A percentile compares a stretch with the other conserved stretches of the same genome.
These are phyloP conservation scores for Stomatorhinus walkeri DNA, from an alignment of 2,797 vertebrate genomes.

Conservation along the genomic window DNA sequence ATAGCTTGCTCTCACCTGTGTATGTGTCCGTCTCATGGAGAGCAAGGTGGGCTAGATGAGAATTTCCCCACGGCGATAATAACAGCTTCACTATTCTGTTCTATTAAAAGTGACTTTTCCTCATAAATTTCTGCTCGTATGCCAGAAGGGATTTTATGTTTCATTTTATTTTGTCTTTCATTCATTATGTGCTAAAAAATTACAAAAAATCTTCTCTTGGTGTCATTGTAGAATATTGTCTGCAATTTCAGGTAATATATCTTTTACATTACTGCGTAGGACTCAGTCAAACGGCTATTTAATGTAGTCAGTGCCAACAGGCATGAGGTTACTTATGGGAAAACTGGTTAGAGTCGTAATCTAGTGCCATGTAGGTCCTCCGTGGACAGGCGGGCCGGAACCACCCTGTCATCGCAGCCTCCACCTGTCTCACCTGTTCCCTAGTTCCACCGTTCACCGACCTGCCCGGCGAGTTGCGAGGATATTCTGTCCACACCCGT, in stretches of 20 bases:
- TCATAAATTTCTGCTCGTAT: background rate
- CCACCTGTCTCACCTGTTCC: background rate
- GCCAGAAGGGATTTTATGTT: background rate
- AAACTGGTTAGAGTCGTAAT: background rate
- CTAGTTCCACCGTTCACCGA: conserved; percentile 63
- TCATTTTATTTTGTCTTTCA: background rate
- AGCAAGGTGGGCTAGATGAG: background rate
- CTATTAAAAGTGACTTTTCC: background rate
- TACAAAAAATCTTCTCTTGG: background rate
- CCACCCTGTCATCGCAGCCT: background rate
- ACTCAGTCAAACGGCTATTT: background rate
- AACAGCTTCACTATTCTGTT: background rate
- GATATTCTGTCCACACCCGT: conserved; percentile 63
- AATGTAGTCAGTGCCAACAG: background rate
- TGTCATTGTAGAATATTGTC: background rate
- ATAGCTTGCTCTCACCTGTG: background rate
- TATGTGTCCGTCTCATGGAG: background rate
- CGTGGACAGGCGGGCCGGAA: background rate
- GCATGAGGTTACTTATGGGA: background rate
- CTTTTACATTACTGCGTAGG: background rate
- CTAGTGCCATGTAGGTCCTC: background rate
- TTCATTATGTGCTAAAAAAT: background rate
- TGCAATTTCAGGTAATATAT: background rate
- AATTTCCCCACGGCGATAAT: background rate
- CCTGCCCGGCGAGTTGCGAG: conserved; percentile 57